Percentiles rank a stretch among this genome's conserved stretches.
Evolutionary conservation across 2,797 vertebrate species (phyloP).

Genomic region (Enteromius treurensis): DNA sequence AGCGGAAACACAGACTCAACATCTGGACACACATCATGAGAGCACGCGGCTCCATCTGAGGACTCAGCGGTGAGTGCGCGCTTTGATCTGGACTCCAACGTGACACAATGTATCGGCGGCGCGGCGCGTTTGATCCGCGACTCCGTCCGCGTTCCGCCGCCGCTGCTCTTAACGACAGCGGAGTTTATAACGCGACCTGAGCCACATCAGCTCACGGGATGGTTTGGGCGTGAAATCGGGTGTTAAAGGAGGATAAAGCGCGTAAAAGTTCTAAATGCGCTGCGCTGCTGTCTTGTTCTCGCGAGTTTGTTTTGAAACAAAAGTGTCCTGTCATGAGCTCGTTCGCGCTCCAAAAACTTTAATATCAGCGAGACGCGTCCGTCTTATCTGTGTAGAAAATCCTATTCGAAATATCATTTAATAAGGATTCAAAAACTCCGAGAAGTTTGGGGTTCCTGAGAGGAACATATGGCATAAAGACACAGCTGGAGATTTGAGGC

Average conservation of each 20-base stretch:
- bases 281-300: background rate
- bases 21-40: constrained; percentile 84
- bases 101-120: constrained; percentile 58
- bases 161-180: constrained; percentile 33
- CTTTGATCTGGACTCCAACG: constrained; percentile 53
- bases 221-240: background rate
- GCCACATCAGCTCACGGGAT: background rate
- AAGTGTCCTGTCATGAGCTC: background rate
- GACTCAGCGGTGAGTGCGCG: constrained; percentile 71
- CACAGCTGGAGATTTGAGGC: constrained; percentile 99
- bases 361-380: background rate
- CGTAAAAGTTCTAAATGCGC: constrained; percentile 25
- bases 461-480: constrained; percentile 99
- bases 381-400: background rate
- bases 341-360: background rate
- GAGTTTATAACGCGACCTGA: background rate
- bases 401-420: no score
- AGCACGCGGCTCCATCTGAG: constrained; percentile 68
- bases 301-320: background rate
- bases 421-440: background rate
- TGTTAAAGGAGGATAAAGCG: background rate
- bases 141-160: constrained; percentile 70
- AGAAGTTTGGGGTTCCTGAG: constrained; percentile 75
- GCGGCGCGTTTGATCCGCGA: constrained; percentile 67
- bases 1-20: constrained; percentile 78